Conservation (phyloP, 2,113 vertebrate species). For the Laticauda colubrina region DNA sequence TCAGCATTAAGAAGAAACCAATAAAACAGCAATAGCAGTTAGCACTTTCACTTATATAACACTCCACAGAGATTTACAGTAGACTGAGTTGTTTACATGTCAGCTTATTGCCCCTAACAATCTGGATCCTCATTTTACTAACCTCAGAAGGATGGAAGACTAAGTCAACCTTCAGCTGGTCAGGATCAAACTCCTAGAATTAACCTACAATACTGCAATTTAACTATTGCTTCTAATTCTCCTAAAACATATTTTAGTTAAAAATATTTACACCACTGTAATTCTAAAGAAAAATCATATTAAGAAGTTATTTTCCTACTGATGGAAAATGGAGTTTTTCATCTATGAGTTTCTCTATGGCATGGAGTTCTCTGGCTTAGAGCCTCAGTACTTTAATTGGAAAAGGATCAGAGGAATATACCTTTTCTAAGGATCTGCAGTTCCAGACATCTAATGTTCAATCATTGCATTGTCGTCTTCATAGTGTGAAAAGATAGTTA, state of each 20-base stretch:
- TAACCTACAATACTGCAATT: not conserved
- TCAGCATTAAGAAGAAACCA: not conserved
- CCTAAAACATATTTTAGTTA: not conserved
- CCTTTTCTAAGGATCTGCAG: not conserved
- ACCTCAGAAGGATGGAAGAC: not conserved
- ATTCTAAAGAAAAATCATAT: not conserved
- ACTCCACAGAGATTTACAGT: no score
- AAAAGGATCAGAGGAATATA: not conserved
- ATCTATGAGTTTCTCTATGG: not conserved
- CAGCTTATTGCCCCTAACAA: not conserved
- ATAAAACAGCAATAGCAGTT: not conserved
- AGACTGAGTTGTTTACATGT: no score
- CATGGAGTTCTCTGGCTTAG: not conserved
- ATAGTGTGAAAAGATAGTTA: no score
- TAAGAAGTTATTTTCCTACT: not conserved
- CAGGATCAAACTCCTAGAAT: not conserved
- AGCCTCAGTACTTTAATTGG: not conserved
- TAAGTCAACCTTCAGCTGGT: not conserved
- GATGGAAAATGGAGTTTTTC: not conserved
- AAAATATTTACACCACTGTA: not conserved
- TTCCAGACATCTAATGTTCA: not conserved
- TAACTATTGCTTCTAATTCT: not conserved
- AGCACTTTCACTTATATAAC: no score
- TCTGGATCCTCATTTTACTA: not conserved
- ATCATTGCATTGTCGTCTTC: no score